Evolutionary conservation across 2,888 invertebrate species (phyloP), one percentile per base, ranked within the genome.

Genomic region (Tuberolachnus salignus): DNA sequence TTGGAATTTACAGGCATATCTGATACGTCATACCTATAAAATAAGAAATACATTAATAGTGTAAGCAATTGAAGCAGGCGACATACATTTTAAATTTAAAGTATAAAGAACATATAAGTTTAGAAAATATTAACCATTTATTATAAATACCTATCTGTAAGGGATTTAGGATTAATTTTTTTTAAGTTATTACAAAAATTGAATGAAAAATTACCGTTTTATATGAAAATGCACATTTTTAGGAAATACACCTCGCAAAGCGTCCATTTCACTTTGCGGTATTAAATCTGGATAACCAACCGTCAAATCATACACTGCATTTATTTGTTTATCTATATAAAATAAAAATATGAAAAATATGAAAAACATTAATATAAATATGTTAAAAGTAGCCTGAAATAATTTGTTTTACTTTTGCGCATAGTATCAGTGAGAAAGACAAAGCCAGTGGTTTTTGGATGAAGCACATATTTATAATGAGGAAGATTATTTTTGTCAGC

Each of bases 361-460:
- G 6, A 26, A 23, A 55, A 66, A 80, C 14, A 72, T 26, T 26
- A 26, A 11, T 14, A 66, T 78, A 3, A 21, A 44, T 66, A 3
- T 59, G 14, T 59, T 34, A 34, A n/a, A 34, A 34, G 34, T 34
- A 34, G 34, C 3, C 46, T 49, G 42, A n/a, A 63, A 69, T 55
- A 72, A 13, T 57, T 13, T 19, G 66, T 75, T 85, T 84, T 84
- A 88, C 88, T 85, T 84, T 86, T 84, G 81, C 86, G 84, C 83
- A 83, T 83, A 80, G 81, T 83, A n/a, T 82, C 81, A 42, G 88
- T 88, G 61, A 92, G 84, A 81, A 88, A 90, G 16, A 88, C 87
- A 85, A 91, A 92, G 2, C 96, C 96, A 0, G 93, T 94, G 9
- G 93, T 94, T 82, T 94, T 90, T 0, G 96, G 95, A 85, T 96